phyloP scores from a whole-genome alignment of 2,888 invertebrate genomes.

The Palloptera scutellata region DNA sequence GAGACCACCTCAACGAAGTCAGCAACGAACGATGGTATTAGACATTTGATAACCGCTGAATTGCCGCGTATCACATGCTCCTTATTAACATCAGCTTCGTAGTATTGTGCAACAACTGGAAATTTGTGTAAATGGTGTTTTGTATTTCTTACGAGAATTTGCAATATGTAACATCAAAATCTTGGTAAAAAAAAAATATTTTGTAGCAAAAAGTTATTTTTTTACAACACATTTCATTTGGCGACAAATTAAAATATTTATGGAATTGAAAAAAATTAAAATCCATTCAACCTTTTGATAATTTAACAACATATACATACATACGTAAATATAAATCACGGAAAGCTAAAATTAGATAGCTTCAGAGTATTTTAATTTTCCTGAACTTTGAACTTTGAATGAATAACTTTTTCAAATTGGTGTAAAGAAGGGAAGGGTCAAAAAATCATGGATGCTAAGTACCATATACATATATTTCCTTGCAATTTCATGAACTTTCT shows the following conservation, averaged over 20 bases:
- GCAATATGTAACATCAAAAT: neutral
- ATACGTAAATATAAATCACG: too few species aligned
- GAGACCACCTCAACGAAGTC: slow-evolving; percentile 89
- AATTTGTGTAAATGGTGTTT: slow-evolving; percentile 14
- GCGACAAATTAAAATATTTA: too few species aligned
- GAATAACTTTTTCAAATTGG: neutral
- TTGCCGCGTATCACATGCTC: slow-evolving; percentile 90
- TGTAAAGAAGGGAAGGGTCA: neutral
- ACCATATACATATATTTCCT: too few species aligned
- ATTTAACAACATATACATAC: too few species aligned
- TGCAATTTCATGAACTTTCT: too few species aligned
- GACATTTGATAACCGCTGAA: slow-evolving; percentile 86
- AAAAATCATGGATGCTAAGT: too few species aligned
- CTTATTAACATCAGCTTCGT: slow-evolving; percentile 90
- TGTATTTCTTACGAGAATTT: too few species aligned
- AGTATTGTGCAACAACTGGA: slow-evolving; percentile 86
- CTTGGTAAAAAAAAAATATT: slow-evolving; percentile 15
- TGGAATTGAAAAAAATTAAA: too few species aligned
- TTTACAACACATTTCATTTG: neutral
- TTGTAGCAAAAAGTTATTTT: neutral
- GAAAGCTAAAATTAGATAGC: too few species aligned
- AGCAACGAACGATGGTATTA: slow-evolving; percentile 90
- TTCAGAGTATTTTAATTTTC: neutral
- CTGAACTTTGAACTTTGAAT: neutral
- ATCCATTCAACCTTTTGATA: too few species aligned